Conservation (phyloP, 2,113 vertebrate genomes). For the Ammodytes dubius region DNA sequence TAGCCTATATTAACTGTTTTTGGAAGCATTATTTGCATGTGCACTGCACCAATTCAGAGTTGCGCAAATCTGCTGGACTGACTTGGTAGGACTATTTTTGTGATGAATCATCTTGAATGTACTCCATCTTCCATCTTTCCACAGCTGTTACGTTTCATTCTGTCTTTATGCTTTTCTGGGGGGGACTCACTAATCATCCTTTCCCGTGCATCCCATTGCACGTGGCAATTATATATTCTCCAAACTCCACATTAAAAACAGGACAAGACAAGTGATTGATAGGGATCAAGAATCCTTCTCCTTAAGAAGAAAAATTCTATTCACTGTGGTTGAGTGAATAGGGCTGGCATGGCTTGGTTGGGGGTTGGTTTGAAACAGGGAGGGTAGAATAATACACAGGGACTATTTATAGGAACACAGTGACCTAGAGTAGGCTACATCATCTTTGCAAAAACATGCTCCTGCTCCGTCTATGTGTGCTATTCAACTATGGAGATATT, state of each 20-base stretch:
- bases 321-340: conserved; percentile 30
- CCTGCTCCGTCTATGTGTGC: conserved; percentile 27
- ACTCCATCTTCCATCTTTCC: not conserved
- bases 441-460: conserved; percentile 48
- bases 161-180: not conserved
- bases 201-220: conserved; percentile 6
- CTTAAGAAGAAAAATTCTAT: not conserved
- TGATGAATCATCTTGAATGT: conserved; percentile 15
- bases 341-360: conserved; percentile 47
- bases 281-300: not conserved
- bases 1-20: not conserved
- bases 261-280: not conserved
- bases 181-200: conserved; percentile 35
- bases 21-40: not conserved
- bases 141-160: not conserved
- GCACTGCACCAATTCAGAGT: not conserved
- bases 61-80: not conserved
- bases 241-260: not conserved
- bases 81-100: not conserved
- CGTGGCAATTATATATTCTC: conserved; percentile 1
- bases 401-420: conserved; percentile 70
- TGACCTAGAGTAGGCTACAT: conserved; percentile 55
- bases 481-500: conserved; percentile 32
- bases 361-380: conserved; percentile 54
- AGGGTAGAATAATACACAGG: conserved; percentile 69